Base-by-base conservation (phyloP, 2,113 vertebrate genomes). In the Oryzias melastigma region DNA sequence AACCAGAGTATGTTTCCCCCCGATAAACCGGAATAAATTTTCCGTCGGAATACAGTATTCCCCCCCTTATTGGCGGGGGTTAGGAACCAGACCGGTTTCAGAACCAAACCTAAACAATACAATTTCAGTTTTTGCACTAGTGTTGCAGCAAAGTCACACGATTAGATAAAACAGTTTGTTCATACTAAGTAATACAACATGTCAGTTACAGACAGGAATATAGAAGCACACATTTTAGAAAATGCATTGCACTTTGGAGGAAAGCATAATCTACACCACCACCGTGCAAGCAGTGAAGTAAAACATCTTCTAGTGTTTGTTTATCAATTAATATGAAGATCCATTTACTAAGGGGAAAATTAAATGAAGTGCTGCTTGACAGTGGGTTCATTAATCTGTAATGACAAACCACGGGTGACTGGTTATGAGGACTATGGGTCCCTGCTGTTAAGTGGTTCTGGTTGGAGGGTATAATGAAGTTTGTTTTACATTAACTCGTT, bases 381-480 rank as follows among this genome's bases (percentile, higher is more conserved):
- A 65, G 82, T 56, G 80, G 68, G 72, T 79, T 89, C 83, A 90
- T 90, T 90, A 80, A 85, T 73, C 74, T 78, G 81, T 82, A 81
- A 78, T 52, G 45, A 80, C 83, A 70, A 84, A 55, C 84, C 58
- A 65, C 60, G 12, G 44, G 85, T 85, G 82, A 76, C 42, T 85
- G 84, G 71, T 81, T 89, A 81, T 58, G 69, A 73, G 74, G 72
- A 85, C 85, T 71, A 68, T 19, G 10, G 68, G 70, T 84, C 77
- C 88, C 89, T 76, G 77, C 84, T 91, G 91, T 63, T 85, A 66
- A 75, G 63, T 77, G 70, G 76, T 87, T 90, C 68, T 71, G 68
- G 80, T 71, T 71, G 52, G 65, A 25, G 80, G 85, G 48, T 61
- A 51, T 88, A 83, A 76, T 85, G 83, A 88, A 82, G 83, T 81